These are phyloP conservation scores for Uria aalge DNA, from an alignment of 2,113 vertebrate genomes.

Conservation along the genomic window DNA sequence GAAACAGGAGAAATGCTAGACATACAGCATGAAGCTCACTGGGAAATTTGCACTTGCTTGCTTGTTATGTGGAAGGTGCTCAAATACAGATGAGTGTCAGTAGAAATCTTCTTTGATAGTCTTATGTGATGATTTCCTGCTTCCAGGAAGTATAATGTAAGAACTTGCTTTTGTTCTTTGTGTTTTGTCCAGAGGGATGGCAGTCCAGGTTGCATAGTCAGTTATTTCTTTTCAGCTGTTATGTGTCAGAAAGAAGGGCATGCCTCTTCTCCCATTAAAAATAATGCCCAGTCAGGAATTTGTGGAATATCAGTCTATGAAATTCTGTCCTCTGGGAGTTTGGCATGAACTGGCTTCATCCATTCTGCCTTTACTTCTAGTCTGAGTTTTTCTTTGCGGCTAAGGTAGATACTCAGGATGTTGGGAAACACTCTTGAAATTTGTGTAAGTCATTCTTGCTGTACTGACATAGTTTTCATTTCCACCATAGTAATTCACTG, in stretches of 20 bases:
- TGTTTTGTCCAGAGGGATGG: neutral
- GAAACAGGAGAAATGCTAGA: neutral
- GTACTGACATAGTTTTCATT: neutral
- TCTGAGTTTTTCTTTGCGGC: neutral
- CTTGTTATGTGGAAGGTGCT: neutral
- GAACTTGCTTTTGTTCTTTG: neutral
- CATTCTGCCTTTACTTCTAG: neutral
- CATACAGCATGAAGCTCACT: neutral
- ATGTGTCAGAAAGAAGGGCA: neutral
- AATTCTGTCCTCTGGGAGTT: neutral
- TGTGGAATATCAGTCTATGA: neutral
- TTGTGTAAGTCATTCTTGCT: neutral
- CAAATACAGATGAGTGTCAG: neutral
- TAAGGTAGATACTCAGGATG: neutral
- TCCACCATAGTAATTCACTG: rapidly evolving
- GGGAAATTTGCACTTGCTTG: neutral
- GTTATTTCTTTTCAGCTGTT: neutral
- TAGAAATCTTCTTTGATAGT: neutral
- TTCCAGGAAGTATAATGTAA: neutral
- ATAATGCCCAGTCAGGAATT: neutral
- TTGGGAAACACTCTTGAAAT: neutral
- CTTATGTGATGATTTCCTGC: neutral
- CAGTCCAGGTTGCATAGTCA: neutral
- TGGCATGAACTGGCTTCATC: neutral
- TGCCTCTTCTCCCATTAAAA: neutral